Conservation (phyloP, 2,113 vertebrate species). For the Lota lota region DNA sequence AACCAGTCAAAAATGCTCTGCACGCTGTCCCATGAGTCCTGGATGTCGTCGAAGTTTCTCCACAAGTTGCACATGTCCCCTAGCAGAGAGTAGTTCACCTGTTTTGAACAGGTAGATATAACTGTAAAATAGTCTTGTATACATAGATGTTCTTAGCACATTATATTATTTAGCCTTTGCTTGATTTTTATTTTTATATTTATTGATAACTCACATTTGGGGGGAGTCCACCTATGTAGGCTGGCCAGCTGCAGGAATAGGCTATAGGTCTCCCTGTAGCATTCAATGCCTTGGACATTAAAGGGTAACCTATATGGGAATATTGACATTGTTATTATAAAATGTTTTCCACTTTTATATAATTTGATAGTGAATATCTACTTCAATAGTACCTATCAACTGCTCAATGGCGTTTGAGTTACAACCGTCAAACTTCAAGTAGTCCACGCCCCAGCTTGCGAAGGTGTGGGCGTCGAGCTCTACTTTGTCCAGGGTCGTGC, state of each 20-base stretch:
- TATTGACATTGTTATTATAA: background rate
- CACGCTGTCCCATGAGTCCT: conserved; percentile 86
- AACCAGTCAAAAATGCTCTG: conserved; percentile 83
- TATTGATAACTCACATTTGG: conserved; percentile 70
- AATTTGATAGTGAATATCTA: background rate
- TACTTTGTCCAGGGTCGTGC: conserved; percentile 77
- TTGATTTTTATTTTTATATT: background rate
- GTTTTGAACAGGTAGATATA: background rate
- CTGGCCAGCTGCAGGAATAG: conserved; percentile 91
- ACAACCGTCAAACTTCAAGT: conserved; percentile 89
- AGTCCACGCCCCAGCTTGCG: conserved; percentile 85
- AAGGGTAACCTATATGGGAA: conserved; percentile 78
- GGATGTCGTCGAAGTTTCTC: conserved; percentile 84
- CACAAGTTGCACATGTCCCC: conserved; percentile 83
- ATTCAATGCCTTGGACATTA: conserved; percentile 83
- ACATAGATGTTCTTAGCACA: background rate
- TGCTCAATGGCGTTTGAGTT: conserved; percentile 68
- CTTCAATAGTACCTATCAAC: conserved; percentile 65
- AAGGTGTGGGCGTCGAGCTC: conserved; percentile 82
- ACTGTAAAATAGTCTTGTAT: background rate
- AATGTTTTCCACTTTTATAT: background rate
- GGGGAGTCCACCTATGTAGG: conserved; percentile 83
- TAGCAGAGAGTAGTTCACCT: conserved; percentile 85
- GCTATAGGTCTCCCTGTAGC: conserved; percentile 82
- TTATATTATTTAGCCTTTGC: background rate